These are phyloP conservation scores for Andricus quercusramuli DNA, from an alignment of 2,888 invertebrate species.

Conservation along the genomic window DNA sequence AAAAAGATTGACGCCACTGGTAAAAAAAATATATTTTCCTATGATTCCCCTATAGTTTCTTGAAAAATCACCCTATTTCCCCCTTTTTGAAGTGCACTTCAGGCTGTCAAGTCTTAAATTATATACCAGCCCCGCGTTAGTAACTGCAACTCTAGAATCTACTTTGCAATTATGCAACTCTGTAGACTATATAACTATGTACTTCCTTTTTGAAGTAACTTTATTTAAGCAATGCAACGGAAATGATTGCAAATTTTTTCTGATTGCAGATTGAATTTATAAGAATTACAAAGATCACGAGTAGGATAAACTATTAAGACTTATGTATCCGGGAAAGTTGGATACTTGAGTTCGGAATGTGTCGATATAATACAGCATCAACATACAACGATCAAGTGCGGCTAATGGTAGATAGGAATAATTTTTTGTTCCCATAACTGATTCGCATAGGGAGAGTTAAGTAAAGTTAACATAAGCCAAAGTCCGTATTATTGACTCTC, in stretches of 20 bases:
- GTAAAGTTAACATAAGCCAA: neutral
- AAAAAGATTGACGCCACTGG: no score
- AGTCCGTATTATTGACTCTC: slow-evolving; percentile 29
- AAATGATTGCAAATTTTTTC: neutral
- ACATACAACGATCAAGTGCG: slow-evolving; percentile 23
- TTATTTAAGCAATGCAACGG: neutral
- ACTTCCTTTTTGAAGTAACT: neutral
- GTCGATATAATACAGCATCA: slow-evolving; percentile 18
- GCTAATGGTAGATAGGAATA: slow-evolving; percentile 1
- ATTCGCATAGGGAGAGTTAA: slow-evolving; percentile 13
- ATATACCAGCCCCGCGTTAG: no score
- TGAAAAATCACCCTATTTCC: no score
- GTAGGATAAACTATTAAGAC: slow-evolving; percentile 21
- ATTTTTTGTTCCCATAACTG: slow-evolving; percentile 34
- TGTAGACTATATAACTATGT: neutral
- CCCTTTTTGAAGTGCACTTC: no score
- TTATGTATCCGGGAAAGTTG: slow-evolving; percentile 27
- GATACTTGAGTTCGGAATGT: slow-evolving; percentile 22
- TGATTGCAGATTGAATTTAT: neutral
- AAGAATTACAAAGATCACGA: neutral
- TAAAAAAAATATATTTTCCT: no score
- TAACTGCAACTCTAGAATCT: no score
- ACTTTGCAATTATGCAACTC: neutral
- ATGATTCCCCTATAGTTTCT: no score
- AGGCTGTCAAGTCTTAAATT: no score